Conservation (phyloP, 2,113 vertebrate genomes). For the Rhea pennata region DNA sequence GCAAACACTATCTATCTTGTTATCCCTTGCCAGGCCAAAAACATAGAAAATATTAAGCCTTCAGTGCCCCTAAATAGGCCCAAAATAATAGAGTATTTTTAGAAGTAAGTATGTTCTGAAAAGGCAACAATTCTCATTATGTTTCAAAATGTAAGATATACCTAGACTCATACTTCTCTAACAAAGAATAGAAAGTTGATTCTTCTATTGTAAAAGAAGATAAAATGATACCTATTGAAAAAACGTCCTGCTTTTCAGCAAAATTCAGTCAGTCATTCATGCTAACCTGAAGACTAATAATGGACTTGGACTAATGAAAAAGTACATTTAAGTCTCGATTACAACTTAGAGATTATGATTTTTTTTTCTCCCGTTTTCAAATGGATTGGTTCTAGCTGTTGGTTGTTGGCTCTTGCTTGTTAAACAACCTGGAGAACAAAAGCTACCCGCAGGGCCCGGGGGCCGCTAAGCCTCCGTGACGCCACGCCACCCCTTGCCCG, state of each 20-base stretch:
- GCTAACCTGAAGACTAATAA: neutral
- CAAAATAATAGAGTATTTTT: neutral
- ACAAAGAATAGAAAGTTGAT: neutral
- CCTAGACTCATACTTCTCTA: neutral
- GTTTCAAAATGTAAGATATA: neutral
- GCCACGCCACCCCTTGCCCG: neutral
- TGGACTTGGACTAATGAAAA: neutral
- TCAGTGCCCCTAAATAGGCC: neutral
- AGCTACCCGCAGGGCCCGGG: neutral
- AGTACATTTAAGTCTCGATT: neutral
- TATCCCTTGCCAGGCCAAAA: neutral
- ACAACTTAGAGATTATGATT: neutral
- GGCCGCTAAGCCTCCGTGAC: neutral
- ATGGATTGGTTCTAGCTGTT: neutral
- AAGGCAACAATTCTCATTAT: neutral
- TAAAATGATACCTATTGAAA: neutral
- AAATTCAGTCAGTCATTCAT: neutral
- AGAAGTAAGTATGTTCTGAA: neutral
- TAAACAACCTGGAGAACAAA: neutral
- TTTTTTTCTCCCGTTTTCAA: neutral
- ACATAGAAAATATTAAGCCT: neutral
- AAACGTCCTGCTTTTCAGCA: neutral
- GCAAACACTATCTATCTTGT: neutral
- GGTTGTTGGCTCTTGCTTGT: neutral
- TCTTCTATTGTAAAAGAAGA: neutral